A percentile compares a stretch with the other conserved stretches of the same genome.
Evolutionary conservation across 2,888 invertebrate species (phyloP).

Genomic region (Drosophila bunnanda): DNA sequence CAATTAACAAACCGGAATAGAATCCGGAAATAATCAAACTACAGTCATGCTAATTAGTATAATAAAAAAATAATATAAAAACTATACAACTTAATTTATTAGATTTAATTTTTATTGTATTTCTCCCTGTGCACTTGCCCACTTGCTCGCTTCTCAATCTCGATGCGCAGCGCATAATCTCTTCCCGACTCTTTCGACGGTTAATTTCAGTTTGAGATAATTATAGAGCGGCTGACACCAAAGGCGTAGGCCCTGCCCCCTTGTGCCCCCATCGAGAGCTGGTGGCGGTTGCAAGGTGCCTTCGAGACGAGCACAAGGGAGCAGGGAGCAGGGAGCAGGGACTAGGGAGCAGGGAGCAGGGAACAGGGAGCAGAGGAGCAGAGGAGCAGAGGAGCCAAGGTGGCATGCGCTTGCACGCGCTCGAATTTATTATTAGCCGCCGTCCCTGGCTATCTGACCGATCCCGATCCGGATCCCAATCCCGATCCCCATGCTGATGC

Average conservation of each 20-base stretch:
- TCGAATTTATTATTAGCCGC: slow-evolving; percentile 81
- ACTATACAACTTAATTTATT: background rate
- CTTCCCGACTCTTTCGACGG: slow-evolving; percentile 81
- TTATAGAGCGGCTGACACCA: slow-evolving; percentile 82
- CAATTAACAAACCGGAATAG: background rate
- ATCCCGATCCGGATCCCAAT: slow-evolving; percentile 42
- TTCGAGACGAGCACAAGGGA: slow-evolving; percentile 4
- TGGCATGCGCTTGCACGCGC: slow-evolving; percentile 81
- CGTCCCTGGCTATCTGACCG: slow-evolving; percentile 58
- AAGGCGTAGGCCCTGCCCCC: slow-evolving; percentile 42
- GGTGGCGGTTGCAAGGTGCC: slow-evolving; percentile 48
- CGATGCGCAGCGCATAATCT: slow-evolving; percentile 72
- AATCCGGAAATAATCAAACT: background rate
- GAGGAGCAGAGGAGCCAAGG: slow-evolving; percentile 39
- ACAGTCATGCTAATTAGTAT: background rate
- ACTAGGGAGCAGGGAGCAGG: slow-evolving; percentile 8
- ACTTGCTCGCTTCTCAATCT: slow-evolving; percentile 36
- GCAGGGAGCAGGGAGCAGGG: slow-evolving; percentile 9
- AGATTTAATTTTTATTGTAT: background rate
- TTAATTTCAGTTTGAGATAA: slow-evolving; percentile 83
- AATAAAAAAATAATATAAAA: background rate
- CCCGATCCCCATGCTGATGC: slow-evolving; percentile 9
- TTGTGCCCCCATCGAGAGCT: slow-evolving; percentile 2
- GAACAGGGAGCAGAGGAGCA: too few species aligned
- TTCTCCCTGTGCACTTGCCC: slow-evolving; percentile 36